Base-by-base conservation (phyloP, 2,888 invertebrate genomes). In the Lathronympha strigana region DNA sequence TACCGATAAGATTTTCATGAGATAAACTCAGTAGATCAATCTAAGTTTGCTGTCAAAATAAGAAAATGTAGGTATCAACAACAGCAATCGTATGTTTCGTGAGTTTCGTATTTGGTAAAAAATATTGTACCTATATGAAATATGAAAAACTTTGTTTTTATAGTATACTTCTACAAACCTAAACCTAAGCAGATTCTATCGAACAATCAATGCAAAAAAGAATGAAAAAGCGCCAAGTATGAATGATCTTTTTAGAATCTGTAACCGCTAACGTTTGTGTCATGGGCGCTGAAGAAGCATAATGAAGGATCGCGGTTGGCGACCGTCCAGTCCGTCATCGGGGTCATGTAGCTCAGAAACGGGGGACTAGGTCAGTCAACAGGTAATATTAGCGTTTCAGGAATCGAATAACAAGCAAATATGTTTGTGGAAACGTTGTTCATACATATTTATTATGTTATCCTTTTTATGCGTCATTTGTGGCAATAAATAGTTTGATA, bases 271-370 rank as follows among this genome's bases (percentile, higher is more conserved):
- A 40, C 45, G 64, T 45, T 53, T 8, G 5, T 64, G 36, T 11
- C 51, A 25, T 15, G 9, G 33, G 15, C 51, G 36, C 13, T 3
- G 13, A 25, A 15, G 31, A 23, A 13, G 28, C 43, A n/a, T 28
- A 33, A 19, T 47, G 19, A 43, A 28, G 38, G 15, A 62, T 61
- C 62, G 43, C 53, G 15, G 36, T 43, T 54, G 66, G 66, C 53
- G 54, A 61, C 54, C 66, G 60, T 66, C 66, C 66, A 61, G 66
- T 15, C 55, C 4, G 33, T 25, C 53, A 45, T 38, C 25, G 50
- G 40, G 60, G 54, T 38, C 47, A 47, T 11, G 17, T 43, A 25
- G 23, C 17, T 9, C 17, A 33, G 33, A 54, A 45, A 43, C 53
- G n/a, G 40, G 49, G 19, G 57, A 57, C 31, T 43, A 19, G 43